These are phyloP conservation scores for Sipha maydis DNA, from an alignment of 2,888 invertebrate genomes.

Conservation along the genomic window DNA sequence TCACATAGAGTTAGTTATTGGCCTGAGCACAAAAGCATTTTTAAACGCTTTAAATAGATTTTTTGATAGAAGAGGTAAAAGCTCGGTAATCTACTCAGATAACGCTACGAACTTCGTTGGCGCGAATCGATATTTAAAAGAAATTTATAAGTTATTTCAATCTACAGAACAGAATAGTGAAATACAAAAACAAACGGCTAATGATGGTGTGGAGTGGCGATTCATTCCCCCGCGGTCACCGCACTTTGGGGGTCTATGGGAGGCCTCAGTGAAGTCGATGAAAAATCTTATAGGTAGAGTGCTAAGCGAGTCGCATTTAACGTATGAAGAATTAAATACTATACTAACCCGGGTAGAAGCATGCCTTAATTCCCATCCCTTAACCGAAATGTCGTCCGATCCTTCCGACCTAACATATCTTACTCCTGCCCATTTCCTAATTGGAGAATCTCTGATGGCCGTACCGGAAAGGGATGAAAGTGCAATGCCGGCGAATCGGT, in stretches of 20 bases:
- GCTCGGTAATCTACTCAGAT: neutral
- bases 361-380: slow-evolving; percentile 27
- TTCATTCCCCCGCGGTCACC: slow-evolving; percentile 39
- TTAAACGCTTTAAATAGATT: slow-evolving; percentile 7
- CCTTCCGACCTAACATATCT: neutral
- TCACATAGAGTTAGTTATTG: neutral
- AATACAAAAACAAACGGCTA: neutral
- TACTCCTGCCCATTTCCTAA: slow-evolving; percentile 41
- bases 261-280: neutral
- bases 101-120: too few relatives aligned
- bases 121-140: slow-evolving; percentile 12
- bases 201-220: slow-evolving; percentile 1
- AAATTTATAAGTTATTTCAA: slow-evolving; percentile 12
- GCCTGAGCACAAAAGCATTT: neutral
- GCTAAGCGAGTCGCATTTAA: neutral
- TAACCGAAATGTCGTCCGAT: slow-evolving; percentile 3
- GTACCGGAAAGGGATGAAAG: slow-evolving; percentile 6
- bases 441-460: neutral
- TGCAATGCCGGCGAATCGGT: neutral
- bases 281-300: slow-evolving; percentile 20
- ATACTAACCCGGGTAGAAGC: slow-evolving; percentile 23
- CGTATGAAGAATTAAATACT: slow-evolving; percentile 32
- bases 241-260: slow-evolving; percentile 49
- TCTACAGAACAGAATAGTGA: neutral
- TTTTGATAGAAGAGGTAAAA: slow-evolving; percentile 3